Evolutionary conservation across 2,888 invertebrate genomes (phyloP).

Genomic region (Oxyscelio sp.): DNA sequence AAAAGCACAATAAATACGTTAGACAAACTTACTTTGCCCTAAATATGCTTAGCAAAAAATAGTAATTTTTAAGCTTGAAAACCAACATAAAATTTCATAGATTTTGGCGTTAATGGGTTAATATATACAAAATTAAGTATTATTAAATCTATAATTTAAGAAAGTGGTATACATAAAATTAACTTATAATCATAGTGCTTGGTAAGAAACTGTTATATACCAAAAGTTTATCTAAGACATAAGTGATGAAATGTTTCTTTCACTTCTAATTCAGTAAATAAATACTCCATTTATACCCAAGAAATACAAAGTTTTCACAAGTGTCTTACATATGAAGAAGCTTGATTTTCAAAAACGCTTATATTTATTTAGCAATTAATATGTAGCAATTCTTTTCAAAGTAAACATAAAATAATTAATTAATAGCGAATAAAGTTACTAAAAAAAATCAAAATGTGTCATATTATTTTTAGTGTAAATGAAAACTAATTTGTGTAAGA

Average conservation of each 20-base stretch:
- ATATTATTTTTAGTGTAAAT: neutral
- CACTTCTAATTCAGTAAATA: neutral
- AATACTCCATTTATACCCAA: neutral
- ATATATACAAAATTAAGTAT: too few relatives aligned
- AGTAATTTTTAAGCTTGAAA: too few relatives aligned
- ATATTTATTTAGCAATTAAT: neutral
- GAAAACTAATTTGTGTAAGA: neutral
- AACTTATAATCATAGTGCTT: too few relatives aligned
- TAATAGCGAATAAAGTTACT: neutral
- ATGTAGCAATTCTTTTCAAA: neutral
- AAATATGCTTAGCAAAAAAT: too few relatives aligned
- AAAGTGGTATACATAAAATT: too few relatives aligned
- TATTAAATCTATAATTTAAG: too few relatives aligned
- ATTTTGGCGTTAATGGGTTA: too few relatives aligned
- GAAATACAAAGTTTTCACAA: neutral
- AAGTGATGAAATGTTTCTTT: constrained; percentile 2
- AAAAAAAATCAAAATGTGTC: neutral
- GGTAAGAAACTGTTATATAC: too few relatives aligned
- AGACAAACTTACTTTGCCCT: too few relatives aligned
- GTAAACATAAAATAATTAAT: neutral
- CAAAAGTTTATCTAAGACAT: neutral
- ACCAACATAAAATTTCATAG: too few relatives aligned
- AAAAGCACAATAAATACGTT: too few relatives aligned
- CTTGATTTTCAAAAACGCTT: neutral
- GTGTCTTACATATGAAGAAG: neutral